phyloP scores from a whole-genome alignment of 1,140 invertebrate species.

The Solenopsis fugax region DNA sequence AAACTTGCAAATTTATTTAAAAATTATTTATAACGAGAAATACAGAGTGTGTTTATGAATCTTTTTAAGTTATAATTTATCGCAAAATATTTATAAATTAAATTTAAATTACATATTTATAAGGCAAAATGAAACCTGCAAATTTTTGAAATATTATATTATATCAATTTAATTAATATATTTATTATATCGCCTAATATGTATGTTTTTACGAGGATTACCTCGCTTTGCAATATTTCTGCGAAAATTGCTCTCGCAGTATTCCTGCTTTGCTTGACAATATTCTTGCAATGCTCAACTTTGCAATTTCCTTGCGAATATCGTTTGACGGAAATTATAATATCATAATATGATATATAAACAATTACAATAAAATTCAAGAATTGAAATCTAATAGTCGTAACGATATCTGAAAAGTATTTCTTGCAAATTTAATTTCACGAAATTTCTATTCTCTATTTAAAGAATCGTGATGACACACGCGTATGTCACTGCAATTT shows the following conservation, averaged over 20 bases:
- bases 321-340: too few relatives aligned
- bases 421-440: neutral
- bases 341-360: neutral
- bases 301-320: neutral
- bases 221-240: neutral
- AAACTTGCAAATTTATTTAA: conserved; percentile 6
- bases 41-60: neutral
- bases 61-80: conserved; percentile 31
- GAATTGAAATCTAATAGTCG: neutral
- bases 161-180: conserved; percentile 7
- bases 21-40: conserved; percentile 4
- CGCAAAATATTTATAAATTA: conserved; percentile 12
- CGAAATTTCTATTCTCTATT: neutral
- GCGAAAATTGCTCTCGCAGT: neutral
- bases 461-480: neutral
- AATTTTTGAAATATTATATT: conserved; percentile 13
- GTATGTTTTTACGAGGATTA: neutral
- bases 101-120: conserved; percentile 9
- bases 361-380: neutral
- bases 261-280: neutral
- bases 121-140: neutral
- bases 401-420: neutral
- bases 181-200: neutral
- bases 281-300: neutral
- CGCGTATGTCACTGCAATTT: neutral